Conservation (phyloP, 2,888 invertebrate species). For the Cheilosia impressa region DNA sequence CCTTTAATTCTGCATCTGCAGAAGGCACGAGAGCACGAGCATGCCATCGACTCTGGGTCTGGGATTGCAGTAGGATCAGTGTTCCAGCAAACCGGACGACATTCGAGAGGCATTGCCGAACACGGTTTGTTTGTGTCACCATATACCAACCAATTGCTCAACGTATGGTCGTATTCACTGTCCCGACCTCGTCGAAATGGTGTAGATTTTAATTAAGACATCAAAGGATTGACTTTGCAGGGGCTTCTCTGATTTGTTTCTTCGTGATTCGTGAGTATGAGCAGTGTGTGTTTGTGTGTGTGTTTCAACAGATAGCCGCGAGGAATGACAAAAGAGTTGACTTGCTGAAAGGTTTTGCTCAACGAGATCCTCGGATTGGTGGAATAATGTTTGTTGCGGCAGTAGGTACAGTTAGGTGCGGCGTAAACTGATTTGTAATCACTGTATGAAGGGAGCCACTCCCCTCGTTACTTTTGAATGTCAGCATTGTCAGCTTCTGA, state of each 20-base stretch:
- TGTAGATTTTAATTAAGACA: constrained; percentile 77
- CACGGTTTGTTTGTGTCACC: constrained; percentile 67
- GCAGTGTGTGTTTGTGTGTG: background rate
- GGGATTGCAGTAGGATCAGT: constrained; percentile 28
- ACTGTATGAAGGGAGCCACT: background rate
- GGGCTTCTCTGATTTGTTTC: constrained; percentile 62
- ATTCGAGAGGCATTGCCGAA: constrained; percentile 50
- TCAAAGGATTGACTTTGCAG: constrained; percentile 65
- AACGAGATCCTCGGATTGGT: background rate
- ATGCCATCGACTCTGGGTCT: constrained; percentile 24
- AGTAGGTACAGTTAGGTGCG: constrained; percentile 1
- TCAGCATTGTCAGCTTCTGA: no score
- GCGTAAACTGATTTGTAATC: background rate
- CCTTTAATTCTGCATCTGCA: constrained; percentile 62
- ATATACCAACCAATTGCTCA: constrained; percentile 74
- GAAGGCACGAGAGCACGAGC: constrained; percentile 47
- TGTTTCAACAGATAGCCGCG: background rate
- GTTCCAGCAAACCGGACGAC: constrained; percentile 38
- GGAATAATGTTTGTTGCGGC: background rate
- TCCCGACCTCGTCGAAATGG: constrained; percentile 42
- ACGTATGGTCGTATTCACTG: constrained; percentile 32
- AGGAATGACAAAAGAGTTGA: background rate
- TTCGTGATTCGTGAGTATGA: constrained; percentile 44
- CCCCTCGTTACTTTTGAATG: no score
- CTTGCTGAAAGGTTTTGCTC: constrained; percentile 4